Base-by-base conservation (phyloP, 30 jellyfish, hydroid and myxozoan genomes). In the Hydra vulgaris region DNA sequence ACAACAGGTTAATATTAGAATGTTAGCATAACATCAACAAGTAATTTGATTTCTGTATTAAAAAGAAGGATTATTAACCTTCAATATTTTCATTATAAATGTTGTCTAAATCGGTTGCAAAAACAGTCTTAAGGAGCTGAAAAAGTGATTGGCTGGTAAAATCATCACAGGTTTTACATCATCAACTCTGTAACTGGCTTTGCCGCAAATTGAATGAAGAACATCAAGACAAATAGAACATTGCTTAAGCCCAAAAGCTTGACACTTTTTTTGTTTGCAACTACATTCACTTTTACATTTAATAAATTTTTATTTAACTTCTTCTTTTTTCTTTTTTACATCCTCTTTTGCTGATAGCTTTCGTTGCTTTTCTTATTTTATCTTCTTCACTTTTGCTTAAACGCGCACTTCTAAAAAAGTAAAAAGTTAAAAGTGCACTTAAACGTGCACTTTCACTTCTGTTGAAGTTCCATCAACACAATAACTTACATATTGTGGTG, bases 381-480 rank as follows among this genome's bases (percentile, higher is more conserved):
- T 54, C 87, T 81, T 55, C 82, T 87, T 54, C 95, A 86, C 95
- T 80, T 87, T 7, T 54, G 53, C 17, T 24, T 66, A n/a, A 20
- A 61, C 74, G n/a, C n/a, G n/a, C n/a, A n/a, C n/a, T n/a, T n/a
- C n/a, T n/a, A n/a, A n/a, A n/a, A n/a, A n/a, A n/a, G n/a, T n/a
- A n/a, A n/a, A n/a, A n/a, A n/a, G n/a, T n/a, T n/a, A n/a, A n/a
- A n/a, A n/a, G n/a, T n/a, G n/a, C n/a, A n/a, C n/a, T n/a, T n/a
- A n/a, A n/a, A n/a, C n/a, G n/a, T n/a, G n/a, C n/a, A n/a, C n/a
- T n/a, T n/a, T n/a, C n/a, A n/a, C n/a, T n/a, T n/a, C 53, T 23
- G 21, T 77, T 23, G 24, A 26, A n/a, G 40, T 22, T 53, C 20
- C 68, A 52, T 12, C 61, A 40, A 40, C 61, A 40, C 61, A 5